Percentiles rank a stretch among this genome's conserved stretches.
phyloP scores from a whole-genome alignment of 64 coral and sea anemone genomes.

The Montipora efflorescens region DNA sequence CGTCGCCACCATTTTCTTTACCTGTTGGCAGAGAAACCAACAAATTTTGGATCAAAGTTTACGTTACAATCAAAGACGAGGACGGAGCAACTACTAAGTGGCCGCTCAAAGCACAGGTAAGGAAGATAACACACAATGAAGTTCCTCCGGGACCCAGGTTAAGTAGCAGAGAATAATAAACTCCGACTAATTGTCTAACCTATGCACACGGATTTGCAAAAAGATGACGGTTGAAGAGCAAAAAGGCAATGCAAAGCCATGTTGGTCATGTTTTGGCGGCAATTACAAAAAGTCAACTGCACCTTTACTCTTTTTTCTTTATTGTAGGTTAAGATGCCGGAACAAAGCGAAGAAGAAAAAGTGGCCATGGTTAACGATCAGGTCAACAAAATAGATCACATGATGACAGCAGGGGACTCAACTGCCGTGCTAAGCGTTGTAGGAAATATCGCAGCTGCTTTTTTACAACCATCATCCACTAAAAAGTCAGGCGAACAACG shows the following conservation, averaged over 20 bases:
- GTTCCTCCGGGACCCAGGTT: background rate
- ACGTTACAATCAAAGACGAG: constrained; percentile 29
- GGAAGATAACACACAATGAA: background rate
- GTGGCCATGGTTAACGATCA: background rate
- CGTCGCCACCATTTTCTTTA: background rate
- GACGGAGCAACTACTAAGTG: background rate
- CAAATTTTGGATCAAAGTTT: background rate
- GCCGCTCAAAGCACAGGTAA: background rate
- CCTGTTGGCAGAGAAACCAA: background rate
- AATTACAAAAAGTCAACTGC: background rate
- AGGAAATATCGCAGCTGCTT: background rate
- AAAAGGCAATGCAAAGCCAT: no score
- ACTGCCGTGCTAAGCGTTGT: background rate
- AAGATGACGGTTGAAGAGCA: no score
- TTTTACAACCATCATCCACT: background rate
- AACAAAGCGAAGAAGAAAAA: constrained; percentile 4
- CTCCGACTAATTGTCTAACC: no score
- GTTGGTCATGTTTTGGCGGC: background rate
- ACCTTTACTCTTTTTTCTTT: background rate
- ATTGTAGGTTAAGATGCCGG: constrained; percentile 17
- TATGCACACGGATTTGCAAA: no score
- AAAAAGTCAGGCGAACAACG: background rate
- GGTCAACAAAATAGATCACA: background rate
- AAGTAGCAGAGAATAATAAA: background rate
- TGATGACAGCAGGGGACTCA: background rate